These are phyloP conservation scores for Oryctolagus cuniculus DNA, from an alignment of 2,113 vertebrate species.

Conservation along the genomic window DNA sequence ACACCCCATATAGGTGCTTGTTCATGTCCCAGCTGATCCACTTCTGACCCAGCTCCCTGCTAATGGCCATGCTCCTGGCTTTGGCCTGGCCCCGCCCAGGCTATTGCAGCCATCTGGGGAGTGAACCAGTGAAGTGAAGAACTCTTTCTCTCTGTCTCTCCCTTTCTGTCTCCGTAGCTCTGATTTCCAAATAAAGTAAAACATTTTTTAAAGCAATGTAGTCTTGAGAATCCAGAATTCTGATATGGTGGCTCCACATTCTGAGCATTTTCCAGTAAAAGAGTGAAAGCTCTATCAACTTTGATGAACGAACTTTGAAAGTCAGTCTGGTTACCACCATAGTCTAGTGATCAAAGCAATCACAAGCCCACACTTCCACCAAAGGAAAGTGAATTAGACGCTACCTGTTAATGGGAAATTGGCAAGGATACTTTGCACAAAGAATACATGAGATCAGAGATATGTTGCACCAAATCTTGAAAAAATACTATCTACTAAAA, in stretches of 20 bases:
- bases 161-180: too few relatives aligned
- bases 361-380: neutral
- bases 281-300: neutral
- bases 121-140: too few relatives aligned
- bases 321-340: neutral
- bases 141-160: too few relatives aligned
- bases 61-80: too few relatives aligned
- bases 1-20: too few relatives aligned
- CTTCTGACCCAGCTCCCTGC: too few relatives aligned
- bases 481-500: neutral
- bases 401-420: neutral
- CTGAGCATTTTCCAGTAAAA: neutral
- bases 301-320: neutral
- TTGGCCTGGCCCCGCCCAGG: too few relatives aligned
- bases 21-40: too few relatives aligned
- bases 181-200: too few relatives aligned
- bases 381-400: neutral
- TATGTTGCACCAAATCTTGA: neutral
- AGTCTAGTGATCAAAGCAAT: neutral
- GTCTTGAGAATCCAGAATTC: neutral
- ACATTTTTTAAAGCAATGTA: neutral
- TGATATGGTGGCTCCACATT: neutral
- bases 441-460: neutral
- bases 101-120: too few relatives aligned
- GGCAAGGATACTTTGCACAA: neutral